Evolutionary conservation across 2,888 invertebrate species (phyloP), one percentile per base, ranked within the genome.

Genomic region (Pseudococcus jackbeardsleyi): DNA sequence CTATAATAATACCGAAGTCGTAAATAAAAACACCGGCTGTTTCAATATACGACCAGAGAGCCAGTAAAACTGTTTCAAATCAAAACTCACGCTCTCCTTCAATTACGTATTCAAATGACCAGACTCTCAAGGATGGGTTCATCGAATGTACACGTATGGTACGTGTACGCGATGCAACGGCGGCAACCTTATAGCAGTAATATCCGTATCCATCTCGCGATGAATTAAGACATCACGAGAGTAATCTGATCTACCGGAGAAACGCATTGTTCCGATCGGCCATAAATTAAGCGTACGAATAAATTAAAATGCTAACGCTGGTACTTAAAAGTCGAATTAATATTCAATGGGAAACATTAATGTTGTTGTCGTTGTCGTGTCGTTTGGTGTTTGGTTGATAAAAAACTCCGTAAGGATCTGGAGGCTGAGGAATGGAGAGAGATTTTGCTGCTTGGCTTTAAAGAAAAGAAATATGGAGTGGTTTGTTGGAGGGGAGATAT

Each of bases 1-100:
- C 26, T 33, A 26, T 72, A 33, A 2, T 3, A 7, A 15, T 72
- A 26, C 33, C 79, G n/a, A 19, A 79, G 79, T 79, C 79, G 79
- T 79, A 79, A 79, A 79, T 79, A 79, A 79, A 79, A 79, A 79
- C 79, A 42, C 79, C 79, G 79, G n/a, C 42, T 42, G 79, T 79
- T 79, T 42, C 79, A 42, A 79, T 79, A 79, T n/a, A 72, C 72
- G 12, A 11, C 9, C 2, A 12, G 8, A 46, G 8, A 46, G 9
- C 46, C 9, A 59, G 9, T 59, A 59, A 59, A 59, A 59, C 59
- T 33, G 72, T 72, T 72, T 79, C 26, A n/a, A 79, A 79, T 79
- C 42, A 79, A 79, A 79, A 79, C 79, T n/a, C 79, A 42, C 72
- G 39, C 79, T 79, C 33, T 42, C 42, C 42, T 79, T 79, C 42